Conservation (phyloP, 1,140 invertebrate genomes). For the Tigriopus japonicus region DNA sequence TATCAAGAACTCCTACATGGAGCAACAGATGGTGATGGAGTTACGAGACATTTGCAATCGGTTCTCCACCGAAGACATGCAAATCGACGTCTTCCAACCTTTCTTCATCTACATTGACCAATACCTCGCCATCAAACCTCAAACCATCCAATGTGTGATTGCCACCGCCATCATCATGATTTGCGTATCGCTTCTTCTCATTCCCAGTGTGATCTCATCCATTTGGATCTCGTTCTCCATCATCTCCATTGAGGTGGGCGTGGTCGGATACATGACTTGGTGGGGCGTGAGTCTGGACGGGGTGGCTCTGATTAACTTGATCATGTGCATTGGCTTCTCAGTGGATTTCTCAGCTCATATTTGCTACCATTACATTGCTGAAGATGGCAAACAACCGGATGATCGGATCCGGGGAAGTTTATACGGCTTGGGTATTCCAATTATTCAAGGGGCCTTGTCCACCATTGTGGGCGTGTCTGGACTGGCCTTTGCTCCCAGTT, state of each 20-base stretch:
- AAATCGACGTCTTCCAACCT: constrained; percentile 11
- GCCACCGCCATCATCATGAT: constrained; percentile 86
- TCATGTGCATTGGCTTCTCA: constrained; percentile 96
- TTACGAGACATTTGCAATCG: constrained; percentile 4
- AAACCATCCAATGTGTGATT: constrained; percentile 7
- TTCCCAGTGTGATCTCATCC: constrained; percentile 78
- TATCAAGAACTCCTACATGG: constrained; percentile 1
- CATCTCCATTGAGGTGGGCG: constrained; percentile 83
- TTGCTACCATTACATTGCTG: constrained; percentile 71
- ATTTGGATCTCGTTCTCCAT: constrained; percentile 90
- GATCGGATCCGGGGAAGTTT: background rate
- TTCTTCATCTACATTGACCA: constrained; percentile 15
- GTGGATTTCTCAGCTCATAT: constrained; percentile 95
- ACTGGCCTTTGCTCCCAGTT: constrained; percentile 70
- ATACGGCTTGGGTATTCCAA: constrained; percentile 3
- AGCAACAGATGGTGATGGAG: constrained; percentile 7
- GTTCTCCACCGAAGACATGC: background rate
- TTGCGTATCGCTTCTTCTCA: constrained; percentile 86
- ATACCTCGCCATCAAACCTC: constrained; percentile 10
- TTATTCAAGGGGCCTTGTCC: constrained; percentile 59
- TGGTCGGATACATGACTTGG: constrained; percentile 86
- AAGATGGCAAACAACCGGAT: background rate
- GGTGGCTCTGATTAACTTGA: constrained; percentile 95
- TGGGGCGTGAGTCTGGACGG: constrained; percentile 90
- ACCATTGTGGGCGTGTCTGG: constrained; percentile 79